Percentiles rank a stretch among this genome's conserved stretches.
Evolutionary conservation across 2,888 invertebrate species (phyloP).

Genomic region (Hirtodrosophila confusa): DNA sequence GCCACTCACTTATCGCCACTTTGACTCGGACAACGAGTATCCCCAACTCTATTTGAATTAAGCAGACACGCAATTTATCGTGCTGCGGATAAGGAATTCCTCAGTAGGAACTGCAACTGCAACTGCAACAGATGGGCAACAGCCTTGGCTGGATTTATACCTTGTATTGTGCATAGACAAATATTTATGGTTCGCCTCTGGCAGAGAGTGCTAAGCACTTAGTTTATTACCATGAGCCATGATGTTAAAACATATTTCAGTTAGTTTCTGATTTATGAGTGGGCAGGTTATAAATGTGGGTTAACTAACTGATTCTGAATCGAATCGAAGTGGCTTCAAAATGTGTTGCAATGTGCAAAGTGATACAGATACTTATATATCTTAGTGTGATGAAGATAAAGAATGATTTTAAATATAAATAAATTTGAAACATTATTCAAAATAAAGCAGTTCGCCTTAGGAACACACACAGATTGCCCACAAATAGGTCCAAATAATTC

Average conservation of each 20-base stretch:
- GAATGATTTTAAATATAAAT: too few relatives aligned
- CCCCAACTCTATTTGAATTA: conserved; percentile 47
- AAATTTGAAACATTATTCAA: too few relatives aligned
- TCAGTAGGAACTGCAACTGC: conserved; percentile 5
- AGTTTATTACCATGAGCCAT: conserved; percentile 27
- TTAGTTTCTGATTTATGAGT: conserved; percentile 13
- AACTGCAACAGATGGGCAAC: conserved; percentile 5
- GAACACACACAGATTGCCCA: too few relatives aligned
- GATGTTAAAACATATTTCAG: background rate
- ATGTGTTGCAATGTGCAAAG: background rate
- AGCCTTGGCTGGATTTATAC: conserved; percentile 22
- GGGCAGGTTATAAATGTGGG: conserved; percentile 1
- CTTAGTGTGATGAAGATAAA: too few relatives aligned
- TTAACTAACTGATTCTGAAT: background rate
- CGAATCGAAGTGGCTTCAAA: background rate
- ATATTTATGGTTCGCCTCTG: conserved; percentile 59
- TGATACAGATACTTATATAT: too few relatives aligned
- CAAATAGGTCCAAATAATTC: too few relatives aligned
- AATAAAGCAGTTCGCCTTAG: too few relatives aligned
- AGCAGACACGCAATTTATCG: conserved; percentile 60
- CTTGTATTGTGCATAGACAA: conserved; percentile 18
- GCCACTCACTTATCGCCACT: conserved; percentile 17
- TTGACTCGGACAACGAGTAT: background rate
- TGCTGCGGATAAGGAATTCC: conserved; percentile 24
- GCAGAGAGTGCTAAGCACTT: conserved; percentile 41